Conservation (phyloP, 1,140 invertebrate species). For the Aphelenchoides fujianensis region DNA sequence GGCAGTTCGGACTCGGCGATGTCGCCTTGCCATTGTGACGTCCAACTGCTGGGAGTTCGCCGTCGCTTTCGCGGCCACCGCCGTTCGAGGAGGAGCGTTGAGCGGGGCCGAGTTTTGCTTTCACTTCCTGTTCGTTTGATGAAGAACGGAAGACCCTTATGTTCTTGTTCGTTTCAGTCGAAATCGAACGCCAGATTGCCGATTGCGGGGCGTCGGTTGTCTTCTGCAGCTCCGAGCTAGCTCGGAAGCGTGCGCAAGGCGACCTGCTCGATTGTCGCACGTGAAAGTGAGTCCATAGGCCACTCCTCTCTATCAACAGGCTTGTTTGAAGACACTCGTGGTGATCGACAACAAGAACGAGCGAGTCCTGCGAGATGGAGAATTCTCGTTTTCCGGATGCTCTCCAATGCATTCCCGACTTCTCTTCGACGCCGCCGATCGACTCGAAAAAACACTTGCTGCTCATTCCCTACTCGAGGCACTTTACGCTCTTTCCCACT, state of each 20-base stretch:
- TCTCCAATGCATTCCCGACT: not conserved
- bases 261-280: no score
- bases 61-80: conserved; percentile 22
- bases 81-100: conserved; percentile 67
- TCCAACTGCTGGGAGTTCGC: conserved; percentile 45
- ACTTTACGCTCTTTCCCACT: no score
- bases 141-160: no score
- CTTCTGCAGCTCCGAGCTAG: conserved; percentile 69
- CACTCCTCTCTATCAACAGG: not conserved
- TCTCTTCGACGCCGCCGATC: not conserved
- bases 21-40: conserved; percentile 27
- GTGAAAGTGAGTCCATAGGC: not conserved
- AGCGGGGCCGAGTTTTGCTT: conserved; percentile 78
- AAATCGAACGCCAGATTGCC: conserved; percentile 66
- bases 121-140: conserved; percentile 74
- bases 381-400: not conserved
- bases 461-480: conserved; percentile 64
- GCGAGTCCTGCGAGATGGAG: not conserved
- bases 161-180: conserved; percentile 18
- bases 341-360: not conserved
- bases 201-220: conserved; percentile 70
- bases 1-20: conserved; percentile 68
- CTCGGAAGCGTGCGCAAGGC: conserved; percentile 66
- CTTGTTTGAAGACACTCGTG: not conserved
- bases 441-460: conserved; percentile 68